These are phyloP conservation scores for Patagioenas fasciata DNA, from an alignment of 2,113 vertebrate genomes.

Conservation along the genomic window DNA sequence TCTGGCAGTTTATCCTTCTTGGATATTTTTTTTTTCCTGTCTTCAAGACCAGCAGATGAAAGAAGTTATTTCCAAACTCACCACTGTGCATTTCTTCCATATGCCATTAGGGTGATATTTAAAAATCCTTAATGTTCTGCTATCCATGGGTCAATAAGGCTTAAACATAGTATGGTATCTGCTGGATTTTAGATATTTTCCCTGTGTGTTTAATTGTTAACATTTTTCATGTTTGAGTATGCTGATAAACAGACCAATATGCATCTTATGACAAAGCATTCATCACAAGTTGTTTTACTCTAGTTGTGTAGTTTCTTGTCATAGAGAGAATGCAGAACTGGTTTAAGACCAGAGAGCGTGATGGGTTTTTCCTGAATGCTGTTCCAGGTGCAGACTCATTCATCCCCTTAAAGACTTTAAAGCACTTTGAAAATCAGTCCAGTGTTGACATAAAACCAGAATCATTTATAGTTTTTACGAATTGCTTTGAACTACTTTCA, in stretches of 20 bases:
- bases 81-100: conserved; percentile 44
- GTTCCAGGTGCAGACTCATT: not conserved
- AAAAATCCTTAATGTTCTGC: not conserved
- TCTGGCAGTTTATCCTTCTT: conserved; percentile 15
- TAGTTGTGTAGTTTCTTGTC: not conserved
- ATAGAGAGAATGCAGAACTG: not conserved
- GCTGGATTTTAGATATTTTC: not conserved
- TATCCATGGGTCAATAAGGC: not conserved
- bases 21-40: conserved; percentile 45
- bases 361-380: not conserved
- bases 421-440: not conserved
- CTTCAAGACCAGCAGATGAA: conserved; percentile 56
- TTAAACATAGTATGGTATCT: not conserved
- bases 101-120: not conserved
- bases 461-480: not conserved
- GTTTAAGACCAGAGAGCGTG: not conserved
- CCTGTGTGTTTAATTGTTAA: not conserved
- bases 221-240: not conserved
- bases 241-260: not conserved
- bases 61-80: conserved; percentile 46
- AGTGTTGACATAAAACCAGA: not conserved
- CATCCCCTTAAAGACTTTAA: not conserved
- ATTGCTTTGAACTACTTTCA: not conserved
- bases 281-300: not conserved
- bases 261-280: not conserved